Conservation (phyloP, 2,797 vertebrate genomes). For the Halcyon chelicuti region DNA sequence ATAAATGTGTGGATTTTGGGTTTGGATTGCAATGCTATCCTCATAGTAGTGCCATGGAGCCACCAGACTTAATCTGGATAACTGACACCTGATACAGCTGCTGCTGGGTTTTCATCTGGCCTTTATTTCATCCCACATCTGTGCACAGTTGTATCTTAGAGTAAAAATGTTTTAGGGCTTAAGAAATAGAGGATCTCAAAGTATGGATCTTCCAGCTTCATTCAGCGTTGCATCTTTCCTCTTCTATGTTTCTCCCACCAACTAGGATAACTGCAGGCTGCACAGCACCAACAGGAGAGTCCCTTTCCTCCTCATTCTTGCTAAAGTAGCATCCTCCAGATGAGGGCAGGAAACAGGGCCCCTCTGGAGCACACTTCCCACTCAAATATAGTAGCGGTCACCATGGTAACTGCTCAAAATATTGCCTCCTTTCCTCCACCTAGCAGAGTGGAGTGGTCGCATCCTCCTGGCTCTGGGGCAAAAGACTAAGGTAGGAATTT, state of each 20-base stretch:
- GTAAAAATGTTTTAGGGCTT: constrained; percentile 31
- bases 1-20: not conserved
- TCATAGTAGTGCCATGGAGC: not conserved
- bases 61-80: not conserved
- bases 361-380: constrained; percentile 60
- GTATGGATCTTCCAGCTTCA: constrained; percentile 22
- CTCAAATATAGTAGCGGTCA: constrained; percentile 45
- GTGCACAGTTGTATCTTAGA: constrained; percentile 11
- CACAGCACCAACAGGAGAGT: constrained; percentile 54
- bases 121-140: not conserved
- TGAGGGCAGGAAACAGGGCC: constrained; percentile 54
- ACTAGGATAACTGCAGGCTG: constrained; percentile 46
- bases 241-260: constrained; percentile 48
- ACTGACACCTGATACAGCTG: not conserved
- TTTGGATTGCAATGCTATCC: constrained; percentile 9
- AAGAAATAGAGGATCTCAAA: constrained; percentile 48
- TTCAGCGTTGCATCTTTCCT: constrained; percentile 53
- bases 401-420: constrained; percentile 53
- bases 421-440: constrained; percentile 67
- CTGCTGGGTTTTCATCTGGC: constrained; percentile 32
- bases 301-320: constrained; percentile 55
- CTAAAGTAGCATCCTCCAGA: constrained; percentile 49
- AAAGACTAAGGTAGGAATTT: constrained; percentile 57
- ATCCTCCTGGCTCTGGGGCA: constrained; percentile 53
- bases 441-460: constrained; percentile 59